phyloP scores from a whole-genome alignment of 1,140 invertebrate species.

The Cotesia typhae region DNA sequence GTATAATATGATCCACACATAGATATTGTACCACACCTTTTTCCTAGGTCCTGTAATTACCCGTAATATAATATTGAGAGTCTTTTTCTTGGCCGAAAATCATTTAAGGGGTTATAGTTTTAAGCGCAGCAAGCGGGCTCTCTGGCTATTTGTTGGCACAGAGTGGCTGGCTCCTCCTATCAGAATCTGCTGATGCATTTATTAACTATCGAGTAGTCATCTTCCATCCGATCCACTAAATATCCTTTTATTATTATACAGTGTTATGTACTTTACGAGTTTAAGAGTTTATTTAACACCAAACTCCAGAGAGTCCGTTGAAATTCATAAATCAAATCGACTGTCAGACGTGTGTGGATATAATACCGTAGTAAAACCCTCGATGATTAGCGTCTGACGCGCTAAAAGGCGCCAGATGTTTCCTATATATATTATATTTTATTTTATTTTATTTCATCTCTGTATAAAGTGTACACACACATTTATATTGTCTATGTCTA shows the following conservation, averaged over 20 bases:
- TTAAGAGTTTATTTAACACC: conserved; percentile 12
- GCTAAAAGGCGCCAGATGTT: conserved; percentile 53
- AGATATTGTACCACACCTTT: conserved; percentile 25
- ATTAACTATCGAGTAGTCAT: not conserved
- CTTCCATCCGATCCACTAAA: not conserved
- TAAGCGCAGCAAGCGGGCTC: not conserved
- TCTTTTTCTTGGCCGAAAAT: not conserved
- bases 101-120: conserved; percentile 18
- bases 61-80: conserved; percentile 25
- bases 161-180: not conserved
- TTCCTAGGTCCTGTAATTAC: conserved; percentile 26
- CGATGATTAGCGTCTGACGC: conserved; percentile 51
- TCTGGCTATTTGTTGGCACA: too few relatives aligned
- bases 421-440: not conserved
- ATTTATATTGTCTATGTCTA: conserved; percentile 43
- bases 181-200: not conserved
- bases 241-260: too few relatives aligned
- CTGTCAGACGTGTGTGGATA: conserved; percentile 32
- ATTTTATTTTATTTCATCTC: conserved; percentile 9
- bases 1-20: not conserved
- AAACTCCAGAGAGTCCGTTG: conserved; percentile 7
- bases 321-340: conserved; percentile 43
- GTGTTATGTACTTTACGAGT: conserved; percentile 5
- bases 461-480: conserved; percentile 38
- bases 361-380: conserved; percentile 44